Evolutionary conservation across 30 jellyfish, hydroid and myxozoan species (phyloP).

Genomic region (Phacellophora camtschatica): DNA sequence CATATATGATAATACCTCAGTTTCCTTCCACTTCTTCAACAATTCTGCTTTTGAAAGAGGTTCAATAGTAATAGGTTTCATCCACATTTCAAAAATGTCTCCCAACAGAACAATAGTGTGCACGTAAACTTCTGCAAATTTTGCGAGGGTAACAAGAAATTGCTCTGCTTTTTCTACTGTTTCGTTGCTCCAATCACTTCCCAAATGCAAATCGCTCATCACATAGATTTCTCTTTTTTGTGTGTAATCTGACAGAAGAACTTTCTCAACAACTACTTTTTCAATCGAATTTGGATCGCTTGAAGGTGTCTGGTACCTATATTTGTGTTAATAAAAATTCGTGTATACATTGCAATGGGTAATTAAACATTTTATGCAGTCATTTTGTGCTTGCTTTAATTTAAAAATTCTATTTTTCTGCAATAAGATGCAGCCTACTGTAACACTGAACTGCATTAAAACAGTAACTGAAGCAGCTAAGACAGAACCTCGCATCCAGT

Average conservation of each 20-base stretch:
- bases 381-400: too few relatives aligned
- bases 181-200: constrained; percentile 67
- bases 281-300: constrained; percentile 25
- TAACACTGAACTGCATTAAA: too few relatives aligned
- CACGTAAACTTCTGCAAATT: constrained; percentile 58
- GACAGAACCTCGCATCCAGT: too few relatives aligned
- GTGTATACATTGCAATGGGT: too few relatives aligned
- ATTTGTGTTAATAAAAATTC: too few relatives aligned
- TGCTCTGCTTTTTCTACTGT: constrained; percentile 20
- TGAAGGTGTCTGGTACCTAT: constrained; percentile 57
- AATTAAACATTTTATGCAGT: too few relatives aligned
- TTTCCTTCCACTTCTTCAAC: constrained; percentile 25
- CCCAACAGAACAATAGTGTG: constrained; percentile 71
- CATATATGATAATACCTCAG: too few relatives aligned
- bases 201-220: constrained; percentile 72
- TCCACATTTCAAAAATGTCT: constrained; percentile 79
- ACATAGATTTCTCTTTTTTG: constrained; percentile 59
- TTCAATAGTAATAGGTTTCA: constrained; percentile 55
- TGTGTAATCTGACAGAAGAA: constrained; percentile 36
- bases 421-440: too few relatives aligned
- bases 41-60: constrained; percentile 45
- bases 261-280: constrained; percentile 13
- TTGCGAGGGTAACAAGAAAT: constrained; percentile 33
- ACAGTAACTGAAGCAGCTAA: too few relatives aligned
- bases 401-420: too few relatives aligned